Evolutionary conservation across 2,797 vertebrate genomes (phyloP).

Genomic region (Crocodylus rhombifer): DNA sequence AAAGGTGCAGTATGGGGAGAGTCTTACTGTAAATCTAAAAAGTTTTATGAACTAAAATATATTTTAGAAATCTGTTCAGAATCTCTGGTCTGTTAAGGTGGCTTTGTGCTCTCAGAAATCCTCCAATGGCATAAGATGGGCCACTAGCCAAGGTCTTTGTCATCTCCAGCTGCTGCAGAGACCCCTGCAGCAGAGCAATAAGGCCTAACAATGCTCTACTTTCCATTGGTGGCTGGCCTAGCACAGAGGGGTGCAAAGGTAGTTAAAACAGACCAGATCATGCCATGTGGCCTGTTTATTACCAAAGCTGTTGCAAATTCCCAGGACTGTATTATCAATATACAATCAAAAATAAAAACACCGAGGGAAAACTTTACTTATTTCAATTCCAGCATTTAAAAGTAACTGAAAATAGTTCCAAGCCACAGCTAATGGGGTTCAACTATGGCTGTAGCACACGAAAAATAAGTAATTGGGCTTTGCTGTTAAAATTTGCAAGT

Average conservation of each 20-base stretch:
- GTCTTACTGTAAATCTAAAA: not conserved
- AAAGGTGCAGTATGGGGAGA: not conserved
- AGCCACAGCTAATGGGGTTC: too few relatives aligned
- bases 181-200: too few relatives aligned
- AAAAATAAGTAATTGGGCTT: too few relatives aligned
- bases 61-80: not conserved
- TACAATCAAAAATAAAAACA: not conserved
- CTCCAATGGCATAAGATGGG: not conserved
- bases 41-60: not conserved
- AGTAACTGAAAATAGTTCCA: too few relatives aligned
- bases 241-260: not conserved
- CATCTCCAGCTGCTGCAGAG: too few relatives aligned
- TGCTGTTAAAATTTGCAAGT: too few relatives aligned
- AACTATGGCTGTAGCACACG: too few relatives aligned
- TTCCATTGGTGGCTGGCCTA: not conserved
- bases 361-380: not conserved
- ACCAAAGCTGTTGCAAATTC: too few relatives aligned
- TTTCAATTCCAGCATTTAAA: too few relatives aligned
- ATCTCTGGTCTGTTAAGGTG: not conserved
- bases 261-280: not conserved
- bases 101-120: not conserved
- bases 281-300: too few relatives aligned
- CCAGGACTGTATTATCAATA: not conserved
- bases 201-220: too few relatives aligned
- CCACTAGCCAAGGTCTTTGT: too few relatives aligned